Conservation (phyloP, 1,140 invertebrate genomes). For the Manduca sexta region DNA sequence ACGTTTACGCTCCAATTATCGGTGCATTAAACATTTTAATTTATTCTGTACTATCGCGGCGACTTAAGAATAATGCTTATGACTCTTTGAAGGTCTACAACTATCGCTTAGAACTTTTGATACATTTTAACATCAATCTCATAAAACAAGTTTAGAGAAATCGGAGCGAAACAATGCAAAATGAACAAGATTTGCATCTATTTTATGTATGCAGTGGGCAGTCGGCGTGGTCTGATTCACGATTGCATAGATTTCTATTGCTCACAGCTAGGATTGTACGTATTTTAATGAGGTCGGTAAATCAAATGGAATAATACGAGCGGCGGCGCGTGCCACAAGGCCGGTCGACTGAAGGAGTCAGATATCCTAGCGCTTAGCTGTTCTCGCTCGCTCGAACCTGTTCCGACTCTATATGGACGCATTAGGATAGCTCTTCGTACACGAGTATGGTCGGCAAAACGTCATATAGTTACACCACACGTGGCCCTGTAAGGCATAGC, state of each 20-base stretch:
- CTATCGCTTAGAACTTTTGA: not conserved
- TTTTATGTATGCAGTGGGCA: too few relatives aligned
- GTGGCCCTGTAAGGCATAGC: slow-evolving; percentile 47
- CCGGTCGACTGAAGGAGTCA: slow-evolving; percentile 49
- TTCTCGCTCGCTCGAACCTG: slow-evolving; percentile 37
- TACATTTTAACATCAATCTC: too few relatives aligned
- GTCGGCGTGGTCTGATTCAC: too few relatives aligned
- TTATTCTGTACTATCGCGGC: too few relatives aligned
- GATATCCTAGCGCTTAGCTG: slow-evolving; percentile 30
- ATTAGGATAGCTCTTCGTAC: slow-evolving; percentile 29
- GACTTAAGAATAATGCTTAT: not conserved
- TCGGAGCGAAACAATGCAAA: too few relatives aligned
- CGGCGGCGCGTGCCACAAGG: slow-evolving; percentile 65
- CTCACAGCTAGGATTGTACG: slow-evolving; percentile 14
- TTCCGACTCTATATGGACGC: slow-evolving; percentile 30
- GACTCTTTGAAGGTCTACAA: not conserved
- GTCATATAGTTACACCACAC: slow-evolving; percentile 30
- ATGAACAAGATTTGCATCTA: too few relatives aligned
- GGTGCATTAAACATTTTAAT: too few relatives aligned
- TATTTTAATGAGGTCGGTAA: slow-evolving; percentile 46
- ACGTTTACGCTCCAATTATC: too few relatives aligned
- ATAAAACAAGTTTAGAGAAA: too few relatives aligned
- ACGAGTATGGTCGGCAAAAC: slow-evolving; percentile 24
- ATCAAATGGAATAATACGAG: slow-evolving; percentile 46
- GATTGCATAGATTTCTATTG: not conserved